A percentile compares a stretch with the other conserved stretches of the same genome.
Evolutionary conservation across 2,113 vertebrate genomes (phyloP).

Genomic region (Archilochus colubris): DNA sequence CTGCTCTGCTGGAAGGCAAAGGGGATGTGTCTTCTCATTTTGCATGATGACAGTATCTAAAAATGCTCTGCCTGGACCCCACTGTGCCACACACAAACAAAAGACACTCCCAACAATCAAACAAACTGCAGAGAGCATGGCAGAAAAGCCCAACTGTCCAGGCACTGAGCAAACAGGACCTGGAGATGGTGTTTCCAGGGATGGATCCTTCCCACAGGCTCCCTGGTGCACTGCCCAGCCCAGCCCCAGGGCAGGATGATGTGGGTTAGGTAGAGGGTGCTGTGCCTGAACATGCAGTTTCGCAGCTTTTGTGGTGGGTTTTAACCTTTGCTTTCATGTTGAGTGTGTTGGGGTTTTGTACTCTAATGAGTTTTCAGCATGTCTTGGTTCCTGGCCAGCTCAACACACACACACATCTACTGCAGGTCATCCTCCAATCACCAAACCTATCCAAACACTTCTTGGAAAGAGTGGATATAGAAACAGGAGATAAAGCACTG

Average conservation of each 20-base stretch:
- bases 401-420: not conserved
- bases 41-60: not conserved
- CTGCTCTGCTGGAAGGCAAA: not conserved
- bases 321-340: constrained; percentile 15
- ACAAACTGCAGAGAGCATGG: not conserved
- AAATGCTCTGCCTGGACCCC: not conserved
- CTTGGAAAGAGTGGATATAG: not conserved
- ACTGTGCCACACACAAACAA: not conserved
- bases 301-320: constrained; percentile 15
- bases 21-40: not conserved
- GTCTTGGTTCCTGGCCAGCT: not conserved
- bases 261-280: not conserved
- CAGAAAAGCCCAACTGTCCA: not conserved
- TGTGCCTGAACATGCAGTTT: constrained; percentile 23
- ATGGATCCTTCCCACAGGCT: not conserved
- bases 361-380: not conserved
- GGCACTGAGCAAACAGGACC: not conserved
- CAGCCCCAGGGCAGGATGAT: not conserved
- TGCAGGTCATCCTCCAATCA: not conserved
- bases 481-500: not conserved
- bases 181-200: not conserved
- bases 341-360: not conserved
- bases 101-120: not conserved
- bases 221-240: fast-evolving
- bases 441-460: not conserved